Evolutionary conservation across 2,888 invertebrate genomes (phyloP).

Genomic region (Lasioglossum oenotherae): DNA sequence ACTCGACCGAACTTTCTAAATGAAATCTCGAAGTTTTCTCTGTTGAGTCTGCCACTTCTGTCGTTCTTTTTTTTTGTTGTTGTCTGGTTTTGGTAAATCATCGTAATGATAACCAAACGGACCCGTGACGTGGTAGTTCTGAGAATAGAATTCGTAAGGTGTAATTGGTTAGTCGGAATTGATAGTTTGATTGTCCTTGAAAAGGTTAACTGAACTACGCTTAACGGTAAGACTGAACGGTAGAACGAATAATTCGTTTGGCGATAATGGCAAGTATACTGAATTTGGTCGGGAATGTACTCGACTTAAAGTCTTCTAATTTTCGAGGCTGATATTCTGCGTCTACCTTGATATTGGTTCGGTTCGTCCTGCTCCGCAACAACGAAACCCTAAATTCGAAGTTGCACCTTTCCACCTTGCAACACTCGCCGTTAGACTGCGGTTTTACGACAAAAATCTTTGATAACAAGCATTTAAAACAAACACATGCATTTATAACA

Average conservation of each 20-base stretch:
- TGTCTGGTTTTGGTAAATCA: not conserved
- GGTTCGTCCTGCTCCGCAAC: not conserved
- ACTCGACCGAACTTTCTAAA: not conserved
- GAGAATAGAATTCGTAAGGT: not conserved
- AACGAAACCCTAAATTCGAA: slow-evolving; percentile 23
- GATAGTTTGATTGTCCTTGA: slow-evolving; percentile 38
- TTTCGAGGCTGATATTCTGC: slow-evolving; percentile 37
- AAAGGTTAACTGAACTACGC: slow-evolving; percentile 29
- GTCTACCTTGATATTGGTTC: slow-evolving; percentile 45
- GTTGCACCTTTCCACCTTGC: not conserved
- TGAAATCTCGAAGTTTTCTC: not conserved
- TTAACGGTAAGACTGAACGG: slow-evolving; percentile 6
- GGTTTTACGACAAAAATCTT: no score
- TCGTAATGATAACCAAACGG: slow-evolving; percentile 8
- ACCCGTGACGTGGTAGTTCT: not conserved
- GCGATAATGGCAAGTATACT: slow-evolving; percentile 4
- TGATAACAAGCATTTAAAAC: no score
- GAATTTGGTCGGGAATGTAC: slow-evolving; percentile 30
- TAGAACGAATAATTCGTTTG: not conserved
- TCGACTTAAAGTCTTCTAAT: not conserved
- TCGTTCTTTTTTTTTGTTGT: not conserved
- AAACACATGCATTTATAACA: no score
- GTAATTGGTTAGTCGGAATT: not conserved
- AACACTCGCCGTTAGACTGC: no score
- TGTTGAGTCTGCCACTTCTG: not conserved